A percentile compares a stretch with the other conserved stretches of the same genome.
Evolutionary conservation across 2,797 vertebrate genomes (phyloP).

Genomic region (Amphiprion clarkii): DNA sequence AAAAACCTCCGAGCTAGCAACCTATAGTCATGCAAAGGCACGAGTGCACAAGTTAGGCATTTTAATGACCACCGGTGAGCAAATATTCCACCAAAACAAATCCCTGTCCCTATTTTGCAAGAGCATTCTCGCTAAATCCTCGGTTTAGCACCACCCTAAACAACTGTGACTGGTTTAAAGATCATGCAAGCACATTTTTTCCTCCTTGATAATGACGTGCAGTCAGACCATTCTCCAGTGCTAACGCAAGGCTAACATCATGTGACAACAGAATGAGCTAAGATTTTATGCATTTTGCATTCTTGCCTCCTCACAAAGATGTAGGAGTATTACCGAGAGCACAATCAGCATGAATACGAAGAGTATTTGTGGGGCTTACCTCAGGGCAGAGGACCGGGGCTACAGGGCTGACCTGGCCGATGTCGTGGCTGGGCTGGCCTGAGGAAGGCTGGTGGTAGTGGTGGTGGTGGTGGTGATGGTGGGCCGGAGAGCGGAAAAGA

Average conservation of each 20-base stretch:
- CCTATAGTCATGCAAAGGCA: too few species aligned
- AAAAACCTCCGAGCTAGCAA: too few species aligned
- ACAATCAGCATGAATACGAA: neutral
- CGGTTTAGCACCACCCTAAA: too few species aligned
- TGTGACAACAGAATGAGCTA: neutral
- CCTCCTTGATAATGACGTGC: too few species aligned
- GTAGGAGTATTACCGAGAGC: neutral
- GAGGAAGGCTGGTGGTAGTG: conserved; percentile 82
- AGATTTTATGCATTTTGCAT: neutral
- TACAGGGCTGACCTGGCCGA: conserved; percentile 82
- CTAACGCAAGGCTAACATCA: neutral
- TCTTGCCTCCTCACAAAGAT: neutral
- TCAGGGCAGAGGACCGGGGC: conserved; percentile 89
- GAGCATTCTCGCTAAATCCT: too few species aligned
- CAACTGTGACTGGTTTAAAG: too few species aligned
- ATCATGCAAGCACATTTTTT: too few species aligned
- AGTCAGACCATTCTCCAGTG: too few species aligned
- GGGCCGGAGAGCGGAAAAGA: conserved; percentile 87
- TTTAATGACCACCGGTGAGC: too few species aligned
- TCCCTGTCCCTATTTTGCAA: too few species aligned
- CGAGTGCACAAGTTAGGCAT: too few species aligned
- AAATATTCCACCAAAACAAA: too few species aligned
- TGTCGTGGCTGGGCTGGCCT: conserved; percentile 83
- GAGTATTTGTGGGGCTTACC: conserved; percentile 80
- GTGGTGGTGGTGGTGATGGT: conserved; percentile 72